Evolutionary conservation across 64 coral and sea anemone species (phyloP), one percentile per base, ranked within the genome.

Genomic region (Cladopsammia gracilis): DNA sequence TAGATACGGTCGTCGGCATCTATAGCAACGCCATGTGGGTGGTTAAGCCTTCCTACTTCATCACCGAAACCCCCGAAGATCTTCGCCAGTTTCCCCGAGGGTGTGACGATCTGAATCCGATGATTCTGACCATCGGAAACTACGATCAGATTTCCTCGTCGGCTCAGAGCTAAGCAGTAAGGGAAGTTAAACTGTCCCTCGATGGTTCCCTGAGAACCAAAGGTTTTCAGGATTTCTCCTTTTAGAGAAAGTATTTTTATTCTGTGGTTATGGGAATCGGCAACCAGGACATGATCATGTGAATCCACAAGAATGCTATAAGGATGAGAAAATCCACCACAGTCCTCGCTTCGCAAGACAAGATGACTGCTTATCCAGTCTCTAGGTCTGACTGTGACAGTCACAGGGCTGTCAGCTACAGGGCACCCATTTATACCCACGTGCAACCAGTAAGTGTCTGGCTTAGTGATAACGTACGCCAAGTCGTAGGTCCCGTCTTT

Each of bases 41-140:
- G 82, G 10, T 95, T 95, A 0, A 95, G 53, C 50, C 46, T 62
- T 6, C 94, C 94, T 52, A 91, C 82, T 7, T 79, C 83, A 19
- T 62, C 79, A 5, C 94, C 94, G 57, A 74, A 90, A 8, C 81
- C 79, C 7, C 94, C 94, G 43, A 95, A 78, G 66, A 89, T 87
- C 43, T 75, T 62, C 19, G 79, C 53, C 22, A 91, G 86, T 65
- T 67, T 72, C 3, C 86, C 86, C 58, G 86, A 73, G 3, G 86
- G 86, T 88, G 88, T 89, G 48, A 95, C 43, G 8, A 92, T 58
- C 34, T 91, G 94, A 24, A 95, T 60, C 61, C 94, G 73, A 83
- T 95, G 88, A 73, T 95, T 95, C 73, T 95, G 94, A 70, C 89
- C 68, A 54, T 95, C 94, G 10, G 94, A 91, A 71, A 95, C 94